Evolutionary conservation across 2,888 invertebrate species (phyloP), one percentile per base, ranked within the genome.

Genomic region (Drosophila nr. fundita): DNA sequence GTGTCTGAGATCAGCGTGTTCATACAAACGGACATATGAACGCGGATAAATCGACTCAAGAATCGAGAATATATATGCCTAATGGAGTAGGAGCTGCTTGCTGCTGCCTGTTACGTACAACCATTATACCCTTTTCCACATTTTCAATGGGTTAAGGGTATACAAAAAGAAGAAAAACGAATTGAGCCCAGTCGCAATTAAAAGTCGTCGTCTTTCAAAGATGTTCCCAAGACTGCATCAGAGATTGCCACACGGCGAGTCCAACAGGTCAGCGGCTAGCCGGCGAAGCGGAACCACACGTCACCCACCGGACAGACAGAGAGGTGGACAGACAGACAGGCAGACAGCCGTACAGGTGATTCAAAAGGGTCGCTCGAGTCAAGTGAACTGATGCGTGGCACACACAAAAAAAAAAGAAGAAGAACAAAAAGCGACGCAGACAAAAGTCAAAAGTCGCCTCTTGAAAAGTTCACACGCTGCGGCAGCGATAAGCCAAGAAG

Each of bases 221-320:
- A 11, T 29, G 80, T 64, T 78, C 89, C 81, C 78, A 85, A 77
- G 57, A 87, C 90, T 83, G 83, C 80, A 72, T 80, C 83, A 88
- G 84, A 88, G 87, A 90, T 90, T 89, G 86, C 73, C 89, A 83
- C 89, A 77, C 78, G 77, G 77, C 70, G 38, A 2, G 57, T 57
- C 42, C 42, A 57, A 57, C 57, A 57, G 72, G 76, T 79, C 80
- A 82, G 76, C 83, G 72, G 80, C 65, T 58, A 59, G 55, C 71
- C 76, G 77, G 30, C 85, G 78, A 78, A 83, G 85, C 85, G 85
- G 85, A 86, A 86, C 85, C 85, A 90, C 90, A 90, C 90, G 84
- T 86, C 90, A 90, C 57, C 57, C 57, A 80, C 83, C 72, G 87
- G 81, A 63, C 77, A 80, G 76, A 55, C 75, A n/a, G 29, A 4